phyloP scores from a whole-genome alignment of 2,888 invertebrate species.

The Platycheirus albimanus region DNA sequence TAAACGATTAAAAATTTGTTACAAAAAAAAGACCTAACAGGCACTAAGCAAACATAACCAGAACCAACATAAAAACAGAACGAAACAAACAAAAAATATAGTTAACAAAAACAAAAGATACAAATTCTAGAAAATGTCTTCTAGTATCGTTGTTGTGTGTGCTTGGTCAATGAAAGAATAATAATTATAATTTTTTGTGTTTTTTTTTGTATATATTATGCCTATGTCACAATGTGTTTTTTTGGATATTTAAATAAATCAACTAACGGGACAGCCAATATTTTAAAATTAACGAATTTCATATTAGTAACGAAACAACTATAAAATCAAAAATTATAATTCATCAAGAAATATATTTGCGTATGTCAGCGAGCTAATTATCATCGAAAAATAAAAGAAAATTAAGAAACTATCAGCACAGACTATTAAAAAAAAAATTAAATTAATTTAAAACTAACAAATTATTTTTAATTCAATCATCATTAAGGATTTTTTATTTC shows the following conservation, averaged over 20 bases:
- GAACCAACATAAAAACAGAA: not conserved
- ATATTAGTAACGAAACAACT: not conserved
- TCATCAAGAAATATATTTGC: slow-evolving; percentile 43
- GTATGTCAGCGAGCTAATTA: slow-evolving; percentile 48
- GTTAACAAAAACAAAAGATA: slow-evolving; percentile 2
- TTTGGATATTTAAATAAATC: slow-evolving; percentile 31
- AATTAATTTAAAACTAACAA: slow-evolving; percentile 18
- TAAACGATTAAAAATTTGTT: too few species aligned
- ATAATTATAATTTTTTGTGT: slow-evolving; percentile 36
- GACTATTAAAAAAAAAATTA: slow-evolving; percentile 24
- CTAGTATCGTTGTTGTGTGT: slow-evolving; percentile 43
- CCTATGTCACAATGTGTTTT: slow-evolving; percentile 55
- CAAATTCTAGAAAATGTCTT: slow-evolving; percentile 28
- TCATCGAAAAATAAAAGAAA: slow-evolving; percentile 26
- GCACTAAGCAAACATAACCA: slow-evolving; percentile 28
- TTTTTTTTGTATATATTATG: slow-evolving; percentile 47
- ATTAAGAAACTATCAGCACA: slow-evolving; percentile 47
- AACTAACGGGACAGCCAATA: slow-evolving; percentile 65
- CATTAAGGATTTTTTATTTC: slow-evolving; percentile 35
- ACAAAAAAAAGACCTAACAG: slow-evolving; percentile 15
- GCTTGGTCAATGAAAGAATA: slow-evolving; percentile 42
- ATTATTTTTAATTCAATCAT: slow-evolving; percentile 34
- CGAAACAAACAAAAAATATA: not conserved
- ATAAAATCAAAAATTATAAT: slow-evolving; percentile 40
- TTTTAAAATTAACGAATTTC: slow-evolving; percentile 14